Percentiles rank a stretch among this genome's conserved stretches.
Evolutionary conservation across 2,888 invertebrate species (phyloP).

Genomic region (Chymomyza caudatula): DNA sequence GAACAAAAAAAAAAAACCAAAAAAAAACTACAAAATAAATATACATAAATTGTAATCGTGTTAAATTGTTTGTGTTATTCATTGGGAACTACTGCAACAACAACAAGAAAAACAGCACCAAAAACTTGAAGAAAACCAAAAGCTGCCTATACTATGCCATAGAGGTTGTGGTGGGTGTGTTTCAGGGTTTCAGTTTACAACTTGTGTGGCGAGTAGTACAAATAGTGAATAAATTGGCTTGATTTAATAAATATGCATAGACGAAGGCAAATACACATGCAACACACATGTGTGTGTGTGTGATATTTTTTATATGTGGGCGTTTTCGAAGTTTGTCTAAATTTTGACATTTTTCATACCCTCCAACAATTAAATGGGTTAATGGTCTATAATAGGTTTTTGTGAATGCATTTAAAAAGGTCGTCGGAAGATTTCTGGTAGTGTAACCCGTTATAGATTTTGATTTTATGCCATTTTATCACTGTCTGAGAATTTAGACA

Average conservation of each 20-base stretch:
- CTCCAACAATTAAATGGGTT: too few species aligned
- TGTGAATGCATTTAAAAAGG: too few species aligned
- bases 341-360: not conserved
- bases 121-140: not conserved
- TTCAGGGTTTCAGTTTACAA: constrained; percentile 51
- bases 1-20: constrained; percentile 22
- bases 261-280: constrained; percentile 14
- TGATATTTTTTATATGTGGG: constrained; percentile 10
- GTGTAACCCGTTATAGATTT: too few species aligned
- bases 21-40: not conserved
- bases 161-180: constrained; percentile 61
- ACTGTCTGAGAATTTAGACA: too few species aligned
- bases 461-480: too few species aligned
- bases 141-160: too few species aligned
- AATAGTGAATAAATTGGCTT: constrained; percentile 34
- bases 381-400: too few species aligned
- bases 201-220: constrained; percentile 30
- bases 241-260: not conserved
- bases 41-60: constrained; percentile 36
- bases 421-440: too few species aligned
- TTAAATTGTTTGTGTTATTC: constrained; percentile 63
- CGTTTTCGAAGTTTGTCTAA: not conserved
- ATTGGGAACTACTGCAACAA: constrained; percentile 34
- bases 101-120: too few species aligned
- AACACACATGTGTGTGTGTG: not conserved